Evolutionary conservation across 23 tunicate species (phyloP), one percentile per base, ranked within the genome.

Genomic region (Styela clava): DNA sequence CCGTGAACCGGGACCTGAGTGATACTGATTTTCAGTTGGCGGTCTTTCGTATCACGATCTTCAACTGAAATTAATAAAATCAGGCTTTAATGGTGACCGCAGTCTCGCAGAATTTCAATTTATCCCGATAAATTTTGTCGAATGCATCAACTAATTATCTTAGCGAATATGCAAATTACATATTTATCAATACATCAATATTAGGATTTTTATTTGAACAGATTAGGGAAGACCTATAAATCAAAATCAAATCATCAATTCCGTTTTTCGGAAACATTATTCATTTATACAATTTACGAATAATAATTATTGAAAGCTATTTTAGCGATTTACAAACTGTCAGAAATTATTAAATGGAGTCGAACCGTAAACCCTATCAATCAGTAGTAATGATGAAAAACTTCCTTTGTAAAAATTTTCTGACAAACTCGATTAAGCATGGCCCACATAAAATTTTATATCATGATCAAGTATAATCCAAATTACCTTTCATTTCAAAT

Each of bases 1-100:
- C 99, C 99, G 35, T 95, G 99, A 36, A 89, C 89, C 28, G 96
- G 96, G 20, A 62, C 87, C 61, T 90, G 91, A 67, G 95, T 90
- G 68, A 95, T 82, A n/a, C 64, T 83, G 69, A 95, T 65, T 3
- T 70, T 83, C 35, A 95, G 84, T 21, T 82, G 68, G 1, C 52
- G 29, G 73, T 95, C 99, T n/a, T 81, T 68, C 19, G 99, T 95
- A 76, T 95, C 99, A 31, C 81, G 83, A 44, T 95, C 99, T 34
- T 90, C 99, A 44, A 90, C 95, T 89, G 82, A 34, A 73, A 67
- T 1, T 29, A 34, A 34, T 35, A 76, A 24, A 72, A 61, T 61
- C 19, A 61, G 64, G 64, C 64, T 61, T 19, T 61, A 61, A 19
- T 19, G 21, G 64, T 61, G 20, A 61, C 21, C 19, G 19, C 21